A percentile compares a stretch with the other conserved stretches of the same genome.
Evolutionary conservation across 2,797 vertebrate genomes (phyloP).

Genomic region (Micropoecilia bifurca): DNA sequence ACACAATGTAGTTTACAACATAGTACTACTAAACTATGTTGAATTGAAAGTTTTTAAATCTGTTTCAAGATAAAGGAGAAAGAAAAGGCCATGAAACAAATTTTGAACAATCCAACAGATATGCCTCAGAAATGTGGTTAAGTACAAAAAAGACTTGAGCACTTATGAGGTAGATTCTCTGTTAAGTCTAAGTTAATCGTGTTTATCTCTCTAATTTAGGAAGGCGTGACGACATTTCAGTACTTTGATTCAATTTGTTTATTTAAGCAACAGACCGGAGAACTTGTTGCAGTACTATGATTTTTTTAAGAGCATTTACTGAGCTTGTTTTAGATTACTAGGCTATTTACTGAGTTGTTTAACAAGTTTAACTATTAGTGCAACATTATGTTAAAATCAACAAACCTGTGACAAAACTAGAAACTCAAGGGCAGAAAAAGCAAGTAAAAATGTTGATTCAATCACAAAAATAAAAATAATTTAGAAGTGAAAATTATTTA

Average conservation of each 20-base stretch:
- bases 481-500: neutral
- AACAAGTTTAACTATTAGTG: neutral
- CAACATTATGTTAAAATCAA: neutral
- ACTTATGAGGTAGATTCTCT: neutral
- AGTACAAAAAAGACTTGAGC: neutral
- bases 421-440: neutral
- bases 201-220: neutral
- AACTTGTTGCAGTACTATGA: neutral
- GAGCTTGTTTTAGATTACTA: neutral
- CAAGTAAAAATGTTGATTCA: neutral
- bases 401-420: slow-evolving; percentile 3
- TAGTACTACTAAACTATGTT: neutral
- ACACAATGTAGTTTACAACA: neutral
- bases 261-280: neutral
- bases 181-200: neutral
- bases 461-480: neutral
- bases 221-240: neutral
- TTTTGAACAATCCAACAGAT: neutral
- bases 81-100: neutral
- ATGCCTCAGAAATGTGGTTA: neutral
- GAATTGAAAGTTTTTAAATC: neutral
- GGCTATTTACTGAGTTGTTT: neutral
- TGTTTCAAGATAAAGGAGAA: neutral
- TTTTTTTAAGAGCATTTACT: neutral
- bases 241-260: neutral